Conservation (phyloP, 2,113 vertebrate species). For the Erythrocercus mccallii region DNA sequence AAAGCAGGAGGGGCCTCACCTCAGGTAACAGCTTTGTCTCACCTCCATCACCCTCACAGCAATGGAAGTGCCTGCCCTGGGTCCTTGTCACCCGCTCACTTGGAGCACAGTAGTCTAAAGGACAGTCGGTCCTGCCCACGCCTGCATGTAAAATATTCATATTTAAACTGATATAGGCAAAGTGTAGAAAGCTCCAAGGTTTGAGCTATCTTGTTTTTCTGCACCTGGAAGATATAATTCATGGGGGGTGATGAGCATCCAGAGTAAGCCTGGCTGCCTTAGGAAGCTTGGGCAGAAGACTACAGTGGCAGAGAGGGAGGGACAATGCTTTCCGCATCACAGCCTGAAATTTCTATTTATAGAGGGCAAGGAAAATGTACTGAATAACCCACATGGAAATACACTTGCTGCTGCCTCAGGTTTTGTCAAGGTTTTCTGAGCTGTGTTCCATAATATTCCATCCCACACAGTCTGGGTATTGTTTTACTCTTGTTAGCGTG, state of each 20-base stretch:
- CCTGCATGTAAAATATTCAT: rapidly evolving
- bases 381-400: not conserved
- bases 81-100: rapidly evolving
- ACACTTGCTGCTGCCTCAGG: not conserved
- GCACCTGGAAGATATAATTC: not conserved
- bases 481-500: not conserved
- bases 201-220: not conserved
- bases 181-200: not conserved
- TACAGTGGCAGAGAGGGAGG: not conserved
- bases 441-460: not conserved
- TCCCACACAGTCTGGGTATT: not conserved
- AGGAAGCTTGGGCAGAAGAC: not conserved
- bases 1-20: not conserved
- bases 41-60: rapidly evolving
- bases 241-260: not conserved
- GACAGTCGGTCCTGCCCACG: rapidly evolving
- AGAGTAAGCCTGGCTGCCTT: not conserved
- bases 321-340: not conserved
- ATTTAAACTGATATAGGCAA: not conserved
- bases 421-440: not conserved
- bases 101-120: not conserved
- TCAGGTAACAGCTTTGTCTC: not conserved
- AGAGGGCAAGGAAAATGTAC: not conserved
- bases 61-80: rapidly evolving
- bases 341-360: not conserved